phyloP scores from a whole-genome alignment of 2,797 vertebrate species.

The Hephaestus fuliginosus region DNA sequence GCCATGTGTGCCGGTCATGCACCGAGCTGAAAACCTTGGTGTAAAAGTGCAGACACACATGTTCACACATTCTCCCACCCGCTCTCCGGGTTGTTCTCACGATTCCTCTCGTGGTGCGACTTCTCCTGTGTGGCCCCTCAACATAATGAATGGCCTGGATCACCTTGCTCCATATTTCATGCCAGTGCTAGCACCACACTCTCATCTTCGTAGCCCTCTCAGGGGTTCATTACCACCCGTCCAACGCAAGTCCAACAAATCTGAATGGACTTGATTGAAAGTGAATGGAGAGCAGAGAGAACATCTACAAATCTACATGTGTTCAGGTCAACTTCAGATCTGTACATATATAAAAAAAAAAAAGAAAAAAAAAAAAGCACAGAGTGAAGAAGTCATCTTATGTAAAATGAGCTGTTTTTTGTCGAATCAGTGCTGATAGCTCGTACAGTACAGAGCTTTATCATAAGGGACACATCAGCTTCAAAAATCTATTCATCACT shows the following conservation, averaged over 20 bases:
- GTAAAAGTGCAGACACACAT: constrained; percentile 54
- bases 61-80: constrained; percentile 60
- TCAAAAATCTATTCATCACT: constrained; percentile 73
- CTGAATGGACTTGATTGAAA: constrained; percentile 61
- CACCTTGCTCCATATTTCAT: constrained; percentile 79
- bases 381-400: constrained; percentile 16
- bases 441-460: constrained; percentile 18
- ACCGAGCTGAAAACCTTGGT: constrained; percentile 23
- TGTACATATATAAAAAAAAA: not conserved
- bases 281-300: constrained; percentile 47
- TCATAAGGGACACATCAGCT: constrained; percentile 40
- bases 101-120: constrained; percentile 40
- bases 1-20: constrained; percentile 24
- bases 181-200: constrained; percentile 47
- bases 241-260: constrained; percentile 63
- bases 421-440: constrained; percentile 34
- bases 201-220: constrained; percentile 67
- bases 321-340: constrained; percentile 45
- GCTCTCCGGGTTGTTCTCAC: constrained; percentile 43
- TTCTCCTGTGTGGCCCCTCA: constrained; percentile 66
- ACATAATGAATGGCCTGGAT: constrained; percentile 68
- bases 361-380: not conserved
- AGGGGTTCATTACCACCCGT: constrained; percentile 75
- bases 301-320: constrained; percentile 52
- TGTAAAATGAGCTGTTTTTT: constrained; percentile 32